Percentiles rank a stretch among this genome's conserved stretches.
Conservation (phyloP, 2,888 invertebrate genomes). For the Hypercompe scribonia region DNA sequence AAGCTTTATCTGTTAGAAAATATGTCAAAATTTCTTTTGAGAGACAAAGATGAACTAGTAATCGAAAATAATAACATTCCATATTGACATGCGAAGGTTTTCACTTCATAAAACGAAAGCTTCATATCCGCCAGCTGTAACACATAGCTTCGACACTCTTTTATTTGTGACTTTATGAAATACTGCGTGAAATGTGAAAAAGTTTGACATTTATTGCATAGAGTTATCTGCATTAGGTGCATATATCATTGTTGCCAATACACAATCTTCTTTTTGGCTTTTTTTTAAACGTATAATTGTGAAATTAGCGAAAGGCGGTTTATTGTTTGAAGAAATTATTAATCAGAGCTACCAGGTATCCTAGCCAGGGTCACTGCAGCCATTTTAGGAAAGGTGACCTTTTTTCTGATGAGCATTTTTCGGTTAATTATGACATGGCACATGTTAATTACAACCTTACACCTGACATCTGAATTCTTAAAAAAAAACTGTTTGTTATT, state of each 20-base stretch:
- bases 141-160: constrained; percentile 14
- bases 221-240: not conserved
- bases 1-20: no score
- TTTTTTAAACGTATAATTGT: not conserved
- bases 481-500: no score
- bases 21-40: no score
- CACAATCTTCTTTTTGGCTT: not conserved
- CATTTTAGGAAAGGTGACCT: not conserved
- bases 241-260: not conserved
- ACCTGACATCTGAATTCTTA: not conserved
- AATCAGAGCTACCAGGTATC: not conserved
- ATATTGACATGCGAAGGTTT: constrained; percentile 22
- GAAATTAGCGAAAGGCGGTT: not conserved
- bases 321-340: not conserved
- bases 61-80: constrained; percentile 31
- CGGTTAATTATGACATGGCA: no score
- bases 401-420: no score
- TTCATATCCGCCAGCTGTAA: constrained; percentile 42
- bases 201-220: constrained; percentile 10
- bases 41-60: no score
- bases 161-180: constrained; percentile 21
- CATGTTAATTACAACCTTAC: no score
- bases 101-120: constrained; percentile 46
- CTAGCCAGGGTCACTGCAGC: not conserved
- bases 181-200: not conserved